Conservation (phyloP, 2,888 invertebrate species). For the Tinea pellionella region DNA sequence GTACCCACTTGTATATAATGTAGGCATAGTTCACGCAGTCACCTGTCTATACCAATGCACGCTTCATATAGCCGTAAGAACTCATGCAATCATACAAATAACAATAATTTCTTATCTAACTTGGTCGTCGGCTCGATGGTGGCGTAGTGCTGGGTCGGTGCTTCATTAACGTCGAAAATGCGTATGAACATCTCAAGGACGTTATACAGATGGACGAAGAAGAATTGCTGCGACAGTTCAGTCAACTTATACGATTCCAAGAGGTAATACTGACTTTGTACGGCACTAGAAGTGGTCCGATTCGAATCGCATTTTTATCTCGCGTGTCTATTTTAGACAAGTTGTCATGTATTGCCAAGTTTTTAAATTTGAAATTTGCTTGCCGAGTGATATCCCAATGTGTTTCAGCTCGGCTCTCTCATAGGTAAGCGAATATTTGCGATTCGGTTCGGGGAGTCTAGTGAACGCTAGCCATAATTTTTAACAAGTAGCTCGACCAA, state of each 20-base stretch:
- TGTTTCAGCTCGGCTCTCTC: no score
- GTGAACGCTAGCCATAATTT: no score
- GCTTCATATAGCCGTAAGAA: not conserved
- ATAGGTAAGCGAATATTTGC: no score
- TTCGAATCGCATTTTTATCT: no score
- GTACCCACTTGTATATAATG: conserved; percentile 28
- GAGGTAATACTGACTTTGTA: conserved; percentile 34
- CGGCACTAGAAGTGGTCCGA: no score
- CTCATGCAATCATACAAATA: not conserved
- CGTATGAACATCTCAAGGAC: conserved; percentile 24
- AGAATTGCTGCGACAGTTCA: conserved; percentile 34
- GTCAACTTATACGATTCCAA: conserved; percentile 36
- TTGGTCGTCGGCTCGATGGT: not conserved
- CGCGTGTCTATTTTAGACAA: no score
- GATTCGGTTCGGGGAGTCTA: no score
- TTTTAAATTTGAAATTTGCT: no score
- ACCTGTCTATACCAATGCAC: not conserved
- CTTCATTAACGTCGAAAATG: conserved; percentile 41
- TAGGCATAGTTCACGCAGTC: not conserved
- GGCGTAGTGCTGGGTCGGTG: conserved; percentile 53
- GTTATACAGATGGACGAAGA: conserved; percentile 23
- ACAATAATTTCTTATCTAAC: conserved; percentile 3
- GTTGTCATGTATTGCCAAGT: no score
- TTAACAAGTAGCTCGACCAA: no score
- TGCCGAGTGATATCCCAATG: no score